Conservation (phyloP, 92 coral and sea anemone genomes). For the Porites evermanni region DNA sequence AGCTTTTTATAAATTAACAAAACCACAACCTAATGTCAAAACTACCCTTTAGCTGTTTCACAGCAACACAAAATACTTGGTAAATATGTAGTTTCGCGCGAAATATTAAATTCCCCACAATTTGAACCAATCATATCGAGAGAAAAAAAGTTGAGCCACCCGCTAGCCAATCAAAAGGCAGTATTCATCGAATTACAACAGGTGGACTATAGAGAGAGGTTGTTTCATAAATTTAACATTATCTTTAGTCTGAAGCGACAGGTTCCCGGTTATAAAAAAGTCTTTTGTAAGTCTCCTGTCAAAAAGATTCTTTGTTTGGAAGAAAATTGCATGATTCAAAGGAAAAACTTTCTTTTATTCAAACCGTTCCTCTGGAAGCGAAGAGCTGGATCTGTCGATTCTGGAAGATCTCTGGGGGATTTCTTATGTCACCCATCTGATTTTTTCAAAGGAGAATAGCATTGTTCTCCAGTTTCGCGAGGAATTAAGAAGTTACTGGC, state of each 20-base stretch:
- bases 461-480: background rate
- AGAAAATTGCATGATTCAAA: conserved; percentile 26
- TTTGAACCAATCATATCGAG: conserved; percentile 70
- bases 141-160: conserved; percentile 61
- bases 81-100: conserved; percentile 40
- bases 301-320: conserved; percentile 51
- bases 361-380: background rate
- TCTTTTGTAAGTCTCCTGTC: conserved; percentile 84
- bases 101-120: conserved; percentile 27
- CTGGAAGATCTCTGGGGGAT: conserved; percentile 4
- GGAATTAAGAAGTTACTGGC: background rate
- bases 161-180: conserved; percentile 76
- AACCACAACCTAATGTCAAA: background rate
- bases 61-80: conserved; percentile 49
- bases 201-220: conserved; percentile 81
- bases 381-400: background rate
- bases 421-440: background rate
- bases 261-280: conserved; percentile 67
- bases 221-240: conserved; percentile 87
- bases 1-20: background rate
- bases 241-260: conserved; percentile 57
- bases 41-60: conserved; percentile 9
- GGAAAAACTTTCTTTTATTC: conserved; percentile 7
- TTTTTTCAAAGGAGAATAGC: background rate
- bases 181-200: conserved; percentile 57